Evolutionary conservation across 2,113 vertebrate genomes (phyloP).

Genomic region (Tragelaphus scriptus): DNA sequence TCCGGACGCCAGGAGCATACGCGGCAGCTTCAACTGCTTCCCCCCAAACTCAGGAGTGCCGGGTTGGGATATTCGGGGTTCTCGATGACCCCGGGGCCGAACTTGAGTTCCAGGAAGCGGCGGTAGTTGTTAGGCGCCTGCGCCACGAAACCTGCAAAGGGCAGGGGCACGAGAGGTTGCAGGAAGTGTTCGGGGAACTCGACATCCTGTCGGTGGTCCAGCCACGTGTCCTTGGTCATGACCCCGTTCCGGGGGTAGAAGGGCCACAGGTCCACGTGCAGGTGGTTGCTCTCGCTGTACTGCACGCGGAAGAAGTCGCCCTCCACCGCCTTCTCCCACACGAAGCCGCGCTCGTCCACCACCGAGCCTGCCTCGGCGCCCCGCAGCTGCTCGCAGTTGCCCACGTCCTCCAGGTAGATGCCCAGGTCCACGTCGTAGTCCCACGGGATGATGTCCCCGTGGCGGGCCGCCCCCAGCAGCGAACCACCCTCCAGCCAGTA

Average conservation of each 20-base stretch:
- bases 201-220: constrained; percentile 92
- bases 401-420: constrained; percentile 90
- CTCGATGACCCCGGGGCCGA: constrained; percentile 91
- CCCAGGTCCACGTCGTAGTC: constrained; percentile 95
- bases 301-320: constrained; percentile 95
- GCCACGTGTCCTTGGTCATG: constrained; percentile 95
- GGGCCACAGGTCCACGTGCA: constrained; percentile 96
- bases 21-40: constrained; percentile 1
- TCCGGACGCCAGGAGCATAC: accelerated
- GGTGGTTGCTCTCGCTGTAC: constrained; percentile 92
- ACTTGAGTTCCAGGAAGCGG: constrained; percentile 92
- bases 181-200: constrained; percentile 94
- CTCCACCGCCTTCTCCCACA: constrained; percentile 94
- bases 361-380: constrained; percentile 86
- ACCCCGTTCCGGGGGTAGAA: constrained; percentile 89
- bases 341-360: constrained; percentile 90
- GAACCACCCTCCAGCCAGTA: constrained; percentile 96
- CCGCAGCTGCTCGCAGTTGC: constrained; percentile 88
- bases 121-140: constrained; percentile 88
- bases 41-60: constrained; percentile 79
- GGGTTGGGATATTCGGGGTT: constrained; percentile 95
- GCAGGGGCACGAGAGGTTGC: constrained; percentile 85
- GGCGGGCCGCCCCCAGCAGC: constrained; percentile 87
- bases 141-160: constrained; percentile 87
- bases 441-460: constrained; percentile 94